Conservation (phyloP, 2,113 vertebrate genomes). For the Cercopithecus mona region DNA sequence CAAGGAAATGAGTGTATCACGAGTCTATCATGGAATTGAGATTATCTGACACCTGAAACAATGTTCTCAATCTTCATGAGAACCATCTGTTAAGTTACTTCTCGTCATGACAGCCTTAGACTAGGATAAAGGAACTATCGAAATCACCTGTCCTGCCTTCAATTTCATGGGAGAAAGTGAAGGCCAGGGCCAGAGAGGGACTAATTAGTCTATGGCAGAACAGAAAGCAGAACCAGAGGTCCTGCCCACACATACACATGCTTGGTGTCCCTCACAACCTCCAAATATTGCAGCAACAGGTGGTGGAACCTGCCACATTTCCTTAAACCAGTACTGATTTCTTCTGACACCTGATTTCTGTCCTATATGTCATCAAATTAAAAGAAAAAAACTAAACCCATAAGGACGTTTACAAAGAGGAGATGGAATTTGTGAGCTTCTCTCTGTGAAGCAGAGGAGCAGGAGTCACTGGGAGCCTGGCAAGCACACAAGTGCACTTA, state of each 20-base stretch:
- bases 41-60: neutral
- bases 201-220: neutral
- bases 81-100: neutral
- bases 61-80: neutral
- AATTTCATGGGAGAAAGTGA: neutral
- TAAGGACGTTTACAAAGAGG: neutral
- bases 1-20: neutral
- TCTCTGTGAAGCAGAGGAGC: neutral
- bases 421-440: neutral
- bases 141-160: neutral
- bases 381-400: neutral
- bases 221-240: neutral
- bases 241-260: neutral
- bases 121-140: neutral
- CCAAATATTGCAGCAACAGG: neutral
- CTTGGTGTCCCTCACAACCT: neutral
- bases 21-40: neutral
- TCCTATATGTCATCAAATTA: neutral
- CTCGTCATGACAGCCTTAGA: neutral
- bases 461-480: slow-evolving; percentile 77
- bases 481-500: slow-evolving; percentile 87
- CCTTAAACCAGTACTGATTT: neutral
- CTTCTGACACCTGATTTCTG: neutral
- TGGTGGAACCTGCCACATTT: neutral
- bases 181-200: neutral